A percentile compares a stretch with the other conserved stretches of the same genome.
Evolutionary conservation across 2,888 invertebrate species (phyloP).

Genomic region (Meganola albula): DNA sequence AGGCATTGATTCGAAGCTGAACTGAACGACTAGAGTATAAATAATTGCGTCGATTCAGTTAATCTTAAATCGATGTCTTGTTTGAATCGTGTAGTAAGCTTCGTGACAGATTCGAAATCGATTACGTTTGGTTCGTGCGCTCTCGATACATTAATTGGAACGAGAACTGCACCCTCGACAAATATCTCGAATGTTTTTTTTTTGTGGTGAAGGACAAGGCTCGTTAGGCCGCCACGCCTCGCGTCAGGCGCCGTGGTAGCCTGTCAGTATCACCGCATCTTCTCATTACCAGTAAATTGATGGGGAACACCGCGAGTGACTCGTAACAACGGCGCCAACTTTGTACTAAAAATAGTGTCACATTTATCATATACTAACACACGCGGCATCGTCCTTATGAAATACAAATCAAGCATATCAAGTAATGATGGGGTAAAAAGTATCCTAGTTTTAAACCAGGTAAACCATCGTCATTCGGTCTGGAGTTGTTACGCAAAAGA

Average conservation of each 20-base stretch:
- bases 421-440: no score
- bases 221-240: slow-evolving; percentile 45
- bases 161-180: slow-evolving; percentile 40
- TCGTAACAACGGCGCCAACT: slow-evolving; percentile 3
- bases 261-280: slow-evolving; percentile 50
- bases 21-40: slow-evolving; percentile 13
- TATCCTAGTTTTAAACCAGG: no score
- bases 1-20: no score
- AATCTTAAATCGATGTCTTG: slow-evolving; percentile 41
- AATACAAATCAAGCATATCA: no score
- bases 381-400: no score
- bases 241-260: slow-evolving; percentile 32
- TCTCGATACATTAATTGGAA: slow-evolving; percentile 62
- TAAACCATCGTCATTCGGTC: no score
- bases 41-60: slow-evolving; percentile 30
- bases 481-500: no score
- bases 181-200: slow-evolving; percentile 45
- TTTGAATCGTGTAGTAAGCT: slow-evolving; percentile 36
- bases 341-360: slow-evolving; percentile 38
- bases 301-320: slow-evolving; percentile 36
- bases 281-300: slow-evolving; percentile 51
- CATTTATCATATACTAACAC: slow-evolving; percentile 21
- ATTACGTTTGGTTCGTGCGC: slow-evolving; percentile 54
- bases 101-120: slow-evolving; percentile 54
- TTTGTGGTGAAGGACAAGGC: slow-evolving; percentile 32